A percentile compares a stretch with the other conserved stretches of the same genome.
These are phyloP conservation scores for Scaptomyza parva DNA, from an alignment of 2,888 invertebrate species.

Conservation along the genomic window DNA sequence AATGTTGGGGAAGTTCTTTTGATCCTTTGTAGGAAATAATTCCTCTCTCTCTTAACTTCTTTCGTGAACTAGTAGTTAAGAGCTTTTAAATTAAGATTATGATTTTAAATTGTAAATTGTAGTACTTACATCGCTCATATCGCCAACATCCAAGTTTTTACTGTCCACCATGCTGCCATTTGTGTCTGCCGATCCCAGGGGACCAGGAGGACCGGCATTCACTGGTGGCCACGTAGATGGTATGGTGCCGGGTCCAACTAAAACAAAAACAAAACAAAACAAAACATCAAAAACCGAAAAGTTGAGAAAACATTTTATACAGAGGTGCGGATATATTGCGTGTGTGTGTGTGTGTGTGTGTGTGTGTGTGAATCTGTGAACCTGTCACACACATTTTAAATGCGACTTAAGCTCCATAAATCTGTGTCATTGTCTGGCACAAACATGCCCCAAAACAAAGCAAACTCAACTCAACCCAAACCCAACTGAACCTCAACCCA, in stretches of 20 bases:
- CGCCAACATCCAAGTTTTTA: conserved; percentile 96
- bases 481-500: not conserved
- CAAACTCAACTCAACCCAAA: no score
- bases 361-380: not conserved
- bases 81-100: no score
- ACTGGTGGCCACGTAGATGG: conserved; percentile 98
- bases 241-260: conserved; percentile 96
- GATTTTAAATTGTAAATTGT: no score
- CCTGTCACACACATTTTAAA: conserved; percentile 21
- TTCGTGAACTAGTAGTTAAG: no score
- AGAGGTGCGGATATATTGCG: conserved; percentile 8
- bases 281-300: no score
- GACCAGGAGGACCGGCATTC: conserved; percentile 89
- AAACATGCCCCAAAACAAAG: not conserved
- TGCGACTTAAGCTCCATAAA: conserved; percentile 39
- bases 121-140: conserved; percentile 92
- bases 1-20: no score
- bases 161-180: conserved; percentile 96
- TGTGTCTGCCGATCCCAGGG: conserved; percentile 91
- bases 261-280: conserved; percentile 64
- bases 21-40: no score
- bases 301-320: conserved; percentile 35
- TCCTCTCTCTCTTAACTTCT: no score
- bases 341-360: not conserved
- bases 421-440: conserved; percentile 34